Percentiles rank a stretch among this genome's conserved stretches.
Conservation (phyloP, 2,797 vertebrate genomes). For the Ataeniobius toweri region DNA sequence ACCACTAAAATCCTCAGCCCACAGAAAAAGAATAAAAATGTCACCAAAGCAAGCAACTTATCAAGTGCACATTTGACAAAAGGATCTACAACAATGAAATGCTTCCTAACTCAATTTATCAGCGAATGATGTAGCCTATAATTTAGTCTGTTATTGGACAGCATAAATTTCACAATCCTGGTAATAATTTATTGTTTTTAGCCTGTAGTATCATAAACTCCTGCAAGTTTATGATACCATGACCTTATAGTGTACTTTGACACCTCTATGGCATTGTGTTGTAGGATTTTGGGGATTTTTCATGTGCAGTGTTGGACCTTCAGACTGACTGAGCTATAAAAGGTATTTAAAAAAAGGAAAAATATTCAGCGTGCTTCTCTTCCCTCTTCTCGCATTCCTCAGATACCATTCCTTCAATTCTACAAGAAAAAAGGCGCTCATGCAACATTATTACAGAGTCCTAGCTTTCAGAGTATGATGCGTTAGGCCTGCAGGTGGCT, state of each 20-base stretch:
- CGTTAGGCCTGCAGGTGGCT: background rate
- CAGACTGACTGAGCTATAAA: constrained; percentile 43
- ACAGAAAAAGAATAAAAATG: background rate
- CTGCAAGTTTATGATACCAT: background rate
- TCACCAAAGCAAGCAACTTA: background rate
- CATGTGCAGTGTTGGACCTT: constrained; percentile 18
- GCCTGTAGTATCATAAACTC: background rate
- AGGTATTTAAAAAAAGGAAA: constrained; percentile 37
- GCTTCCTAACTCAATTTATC: background rate
- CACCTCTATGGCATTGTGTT: background rate
- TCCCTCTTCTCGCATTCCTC: constrained; percentile 73
- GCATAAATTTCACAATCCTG: background rate
- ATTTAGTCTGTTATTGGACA: background rate
- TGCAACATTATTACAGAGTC: background rate
- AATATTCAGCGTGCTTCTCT: constrained; percentile 50
- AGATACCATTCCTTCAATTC: constrained; percentile 57
- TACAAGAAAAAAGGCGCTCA: constrained; percentile 27
- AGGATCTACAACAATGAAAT: background rate
- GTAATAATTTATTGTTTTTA: background rate
- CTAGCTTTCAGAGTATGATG: background rate
- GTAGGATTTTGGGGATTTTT: constrained; percentile 14
- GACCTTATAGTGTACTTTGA: constrained; percentile 12
- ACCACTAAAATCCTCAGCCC: background rate
- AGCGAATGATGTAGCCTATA: background rate
- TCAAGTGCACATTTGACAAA: background rate